Evolutionary conservation across 2,797 vertebrate species (phyloP).

Genomic region (Geotrypetes seraphini): DNA sequence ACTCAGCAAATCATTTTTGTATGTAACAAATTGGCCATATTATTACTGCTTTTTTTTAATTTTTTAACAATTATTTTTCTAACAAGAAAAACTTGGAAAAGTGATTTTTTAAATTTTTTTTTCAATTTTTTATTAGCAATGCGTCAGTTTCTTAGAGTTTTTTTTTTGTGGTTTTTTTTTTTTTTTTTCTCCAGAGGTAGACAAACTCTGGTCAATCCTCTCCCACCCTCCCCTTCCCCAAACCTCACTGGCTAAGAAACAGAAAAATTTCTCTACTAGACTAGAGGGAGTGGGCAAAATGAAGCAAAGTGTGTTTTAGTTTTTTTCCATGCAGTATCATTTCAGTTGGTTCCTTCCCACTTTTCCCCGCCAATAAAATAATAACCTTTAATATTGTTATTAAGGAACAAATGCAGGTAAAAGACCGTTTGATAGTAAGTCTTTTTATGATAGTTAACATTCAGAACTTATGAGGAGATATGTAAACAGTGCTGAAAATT

Average conservation of each 20-base stretch:
- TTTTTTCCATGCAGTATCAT: too few species aligned
- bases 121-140: slow-evolving; percentile 55
- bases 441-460: too few species aligned
- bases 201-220: slow-evolving; percentile 57
- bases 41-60: slow-evolving; percentile 37
- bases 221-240: slow-evolving; percentile 43
- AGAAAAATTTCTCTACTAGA: slow-evolving; percentile 34
- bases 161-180: slow-evolving; percentile 49
- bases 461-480: slow-evolving; percentile 1
- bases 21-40: slow-evolving; percentile 79
- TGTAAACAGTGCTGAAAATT: background rate
- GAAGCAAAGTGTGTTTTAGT: too few species aligned
- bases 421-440: slow-evolving; percentile 19
- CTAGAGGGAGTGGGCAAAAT: too few species aligned
- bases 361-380: too few species aligned
- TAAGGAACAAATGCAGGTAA: slow-evolving; percentile 46
- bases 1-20: slow-evolving; percentile 76
- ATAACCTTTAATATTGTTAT: slow-evolving; percentile 16
- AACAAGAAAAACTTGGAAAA: slow-evolving; percentile 60
- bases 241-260: slow-evolving; percentile 58
- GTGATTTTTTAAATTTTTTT: slow-evolving; percentile 29
- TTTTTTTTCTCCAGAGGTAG: slow-evolving; percentile 57
- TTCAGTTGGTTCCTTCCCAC: too few species aligned
- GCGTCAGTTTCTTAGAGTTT: slow-evolving; percentile 64
- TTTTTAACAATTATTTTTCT: slow-evolving; percentile 35